Percentiles rank a stretch among this genome's conserved stretches.
Evolutionary conservation across 1,140 invertebrate genomes (phyloP).

Genomic region (Bradynema listronoti): DNA sequence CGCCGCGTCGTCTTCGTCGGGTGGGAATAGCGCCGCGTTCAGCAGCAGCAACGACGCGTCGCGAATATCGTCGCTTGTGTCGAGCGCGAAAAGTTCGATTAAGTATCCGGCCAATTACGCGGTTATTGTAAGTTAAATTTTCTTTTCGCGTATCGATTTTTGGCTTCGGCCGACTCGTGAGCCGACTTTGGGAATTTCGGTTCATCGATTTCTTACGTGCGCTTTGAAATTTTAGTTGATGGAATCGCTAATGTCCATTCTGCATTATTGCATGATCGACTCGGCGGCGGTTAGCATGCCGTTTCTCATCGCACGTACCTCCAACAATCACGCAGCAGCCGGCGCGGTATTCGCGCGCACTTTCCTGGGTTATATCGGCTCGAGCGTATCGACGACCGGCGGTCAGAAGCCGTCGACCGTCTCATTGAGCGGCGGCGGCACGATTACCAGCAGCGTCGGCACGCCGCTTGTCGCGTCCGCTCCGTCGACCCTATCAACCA

Average conservation of each 20-base stretch:
- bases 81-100: neutral
- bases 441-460: too few relatives aligned
- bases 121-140: constrained; percentile 60
- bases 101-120: constrained; percentile 71
- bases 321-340: neutral
- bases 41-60: constrained; percentile 13
- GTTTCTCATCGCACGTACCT: neutral
- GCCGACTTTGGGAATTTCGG: neutral
- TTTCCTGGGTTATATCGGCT: too few relatives aligned
- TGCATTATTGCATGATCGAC: constrained; percentile 78
- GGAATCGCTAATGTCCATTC: constrained; percentile 74
- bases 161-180: neutral
- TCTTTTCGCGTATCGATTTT: neutral
- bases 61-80: neutral
- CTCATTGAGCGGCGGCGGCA: too few relatives aligned
- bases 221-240: constrained; percentile 61
- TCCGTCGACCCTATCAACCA: too few relatives aligned
- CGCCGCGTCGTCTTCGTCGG: too few relatives aligned
- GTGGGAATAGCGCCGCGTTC: too few relatives aligned
- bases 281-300: constrained; percentile 37
- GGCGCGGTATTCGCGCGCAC: too few relatives aligned
- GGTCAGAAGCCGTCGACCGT: too few relatives aligned
- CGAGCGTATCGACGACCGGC: too few relatives aligned
- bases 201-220: neutral
- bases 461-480: too few relatives aligned